Evolutionary conservation across 2,113 vertebrate species (phyloP), one percentile per base, ranked within the genome.

Genomic region (Micromys minutus): DNA sequence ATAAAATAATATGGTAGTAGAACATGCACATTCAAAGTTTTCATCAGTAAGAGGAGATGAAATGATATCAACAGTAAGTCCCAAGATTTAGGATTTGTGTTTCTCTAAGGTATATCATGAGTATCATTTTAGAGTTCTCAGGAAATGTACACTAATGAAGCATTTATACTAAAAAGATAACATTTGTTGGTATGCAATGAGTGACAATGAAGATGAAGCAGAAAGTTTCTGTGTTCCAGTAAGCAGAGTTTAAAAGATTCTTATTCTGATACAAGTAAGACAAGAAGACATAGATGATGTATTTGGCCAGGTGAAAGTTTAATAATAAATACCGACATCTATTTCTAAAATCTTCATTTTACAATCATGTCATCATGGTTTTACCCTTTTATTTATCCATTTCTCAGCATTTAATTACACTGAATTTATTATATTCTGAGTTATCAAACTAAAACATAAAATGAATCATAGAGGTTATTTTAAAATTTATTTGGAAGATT

Each of bases 401-500:
- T 17, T 91, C 3, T 94, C 61, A 91, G 61, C 1, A 74, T 19
- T 74, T 1, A 50, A 77, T 77, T 77, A 36, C 69, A 1, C 34
- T n/a, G 0, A 85, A 3, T 15, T 72, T n/a, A 34, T 19, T n/a
- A 1, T 22, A 26, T 55, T 17, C 52, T 11, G 31, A 31, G 29
- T 77, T 15, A 87, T 76, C 34, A 86, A 91, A 83, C 16, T 50
- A 26, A 85, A 93, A 34, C 52, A 26, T 13, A 83, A 24, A 67
- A 88, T 84, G 29, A 6, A 67, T 47, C 1, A 22, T 2, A 90
- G 34, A 50, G 86, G 6, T 63, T 50, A 80, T 89, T 77, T 87
- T 79, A 89, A 90, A 72, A 55, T n/a, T 69, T 45, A 57, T 90
- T 94, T 93, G 17, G 19, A 88, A 61, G 16, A 67, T 34, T 87